Evolutionary conservation across 2,113 vertebrate genomes (phyloP).

Genomic region (Muntiacus muntjak): DNA sequence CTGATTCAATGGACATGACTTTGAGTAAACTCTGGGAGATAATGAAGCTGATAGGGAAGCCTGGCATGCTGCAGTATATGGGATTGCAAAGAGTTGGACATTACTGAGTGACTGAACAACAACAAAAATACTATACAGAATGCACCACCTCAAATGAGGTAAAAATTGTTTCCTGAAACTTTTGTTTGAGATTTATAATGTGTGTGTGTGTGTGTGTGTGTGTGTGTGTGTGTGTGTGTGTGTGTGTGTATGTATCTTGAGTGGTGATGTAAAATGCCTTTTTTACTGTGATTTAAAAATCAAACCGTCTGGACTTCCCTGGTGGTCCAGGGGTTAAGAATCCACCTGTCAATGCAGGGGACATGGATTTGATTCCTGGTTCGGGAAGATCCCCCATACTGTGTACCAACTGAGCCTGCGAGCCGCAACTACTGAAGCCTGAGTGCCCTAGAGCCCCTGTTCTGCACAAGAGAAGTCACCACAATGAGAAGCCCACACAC

Average conservation of each 20-base stretch:
- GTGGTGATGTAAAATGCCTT: background rate
- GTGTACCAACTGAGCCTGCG: background rate
- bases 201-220: too few relatives aligned
- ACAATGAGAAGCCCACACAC: background rate
- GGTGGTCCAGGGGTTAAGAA: background rate
- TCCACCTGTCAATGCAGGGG: background rate
- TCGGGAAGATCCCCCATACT: background rate
- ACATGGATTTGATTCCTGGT: background rate
- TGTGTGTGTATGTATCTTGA: background rate
- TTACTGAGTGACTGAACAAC: background rate
- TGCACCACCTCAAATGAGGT: background rate
- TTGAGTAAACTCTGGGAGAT: background rate
- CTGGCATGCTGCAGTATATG: background rate
- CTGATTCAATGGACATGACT: background rate
- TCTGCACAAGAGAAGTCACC: background rate
- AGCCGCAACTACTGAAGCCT: background rate
- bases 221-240: too few relatives aligned
- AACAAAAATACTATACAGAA: background rate
- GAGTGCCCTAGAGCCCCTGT: background rate
- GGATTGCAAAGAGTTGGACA: background rate
- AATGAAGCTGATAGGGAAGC: background rate
- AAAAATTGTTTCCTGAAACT: background rate
- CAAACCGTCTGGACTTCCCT: background rate
- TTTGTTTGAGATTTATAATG: background rate
- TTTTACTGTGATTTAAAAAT: background rate